Percentiles rank a stretch among this genome's conserved stretches.
Evolutionary conservation across 2,113 vertebrate genomes (phyloP).

Genomic region (Axis porcinus): DNA sequence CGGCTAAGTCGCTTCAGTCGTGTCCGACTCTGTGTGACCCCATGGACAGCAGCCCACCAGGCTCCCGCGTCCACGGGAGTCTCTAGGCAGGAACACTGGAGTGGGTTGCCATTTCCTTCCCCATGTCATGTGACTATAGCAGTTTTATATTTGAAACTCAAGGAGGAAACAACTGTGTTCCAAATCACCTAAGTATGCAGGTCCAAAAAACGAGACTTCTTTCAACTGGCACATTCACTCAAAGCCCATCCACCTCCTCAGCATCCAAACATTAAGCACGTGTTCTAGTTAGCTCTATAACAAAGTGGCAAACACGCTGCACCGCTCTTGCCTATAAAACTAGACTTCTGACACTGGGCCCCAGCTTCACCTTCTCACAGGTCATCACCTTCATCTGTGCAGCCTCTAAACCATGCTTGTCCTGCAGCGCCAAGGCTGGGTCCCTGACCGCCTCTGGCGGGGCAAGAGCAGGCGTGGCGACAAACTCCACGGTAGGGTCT

Average conservation of each 20-base stretch:
- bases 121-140: slow-evolving; percentile 83
- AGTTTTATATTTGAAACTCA: slow-evolving; percentile 84
- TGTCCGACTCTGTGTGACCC: not conserved
- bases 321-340: slow-evolving; percentile 91
- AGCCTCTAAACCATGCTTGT: slow-evolving; percentile 94
- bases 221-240: slow-evolving; percentile 86
- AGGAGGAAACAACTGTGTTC: slow-evolving; percentile 82
- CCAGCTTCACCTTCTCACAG: slow-evolving; percentile 87
- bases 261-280: slow-evolving; percentile 86
- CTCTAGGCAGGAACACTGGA: not conserved
- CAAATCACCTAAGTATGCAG: slow-evolving; percentile 85
- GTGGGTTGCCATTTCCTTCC: not conserved
- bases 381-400: slow-evolving; percentile 98
- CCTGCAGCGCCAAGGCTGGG: slow-evolving; percentile 92
- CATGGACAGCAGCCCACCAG: not conserved
- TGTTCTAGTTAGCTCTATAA: slow-evolving; percentile 86
- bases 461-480: not conserved
- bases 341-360: slow-evolving; percentile 90
- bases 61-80: not conserved
- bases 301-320: slow-evolving; percentile 42
- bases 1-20: not conserved
- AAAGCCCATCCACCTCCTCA: slow-evolving; percentile 87
- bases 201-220: slow-evolving; percentile 83
- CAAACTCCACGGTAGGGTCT: slow-evolving; percentile 97
- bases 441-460: slow-evolving; percentile 87